Conservation (phyloP, 1,140 invertebrate genomes). For the Cydia pomonella region DNA sequence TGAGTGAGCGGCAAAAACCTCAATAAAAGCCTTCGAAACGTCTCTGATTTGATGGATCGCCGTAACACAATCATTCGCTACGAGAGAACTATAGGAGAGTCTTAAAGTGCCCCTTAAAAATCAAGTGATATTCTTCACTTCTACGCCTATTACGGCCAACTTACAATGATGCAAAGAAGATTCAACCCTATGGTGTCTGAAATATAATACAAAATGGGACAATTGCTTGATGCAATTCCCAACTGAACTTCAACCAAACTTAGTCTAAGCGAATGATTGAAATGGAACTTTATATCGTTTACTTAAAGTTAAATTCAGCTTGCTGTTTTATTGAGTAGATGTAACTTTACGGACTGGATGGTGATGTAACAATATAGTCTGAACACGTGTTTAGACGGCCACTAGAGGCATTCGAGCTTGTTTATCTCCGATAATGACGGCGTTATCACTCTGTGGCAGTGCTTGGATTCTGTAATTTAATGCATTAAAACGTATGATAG, state of each 20-base stretch:
- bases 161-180: slow-evolving; percentile 29
- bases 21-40: slow-evolving; percentile 65
- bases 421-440: slow-evolving; percentile 58
- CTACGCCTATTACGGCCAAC: slow-evolving; percentile 48
- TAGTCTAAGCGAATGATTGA: not conserved
- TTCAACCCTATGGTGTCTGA: not conserved
- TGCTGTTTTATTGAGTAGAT: not conserved
- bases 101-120: slow-evolving; percentile 74
- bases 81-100: slow-evolving; percentile 54
- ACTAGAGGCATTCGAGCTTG: slow-evolving; percentile 63
- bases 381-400: slow-evolving; percentile 70
- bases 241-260: slow-evolving; percentile 1
- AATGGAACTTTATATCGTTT: not conserved
- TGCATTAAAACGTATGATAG: too few relatives aligned
- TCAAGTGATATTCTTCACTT: slow-evolving; percentile 75
- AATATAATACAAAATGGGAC: slow-evolving; percentile 36
- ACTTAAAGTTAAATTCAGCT: not conserved
- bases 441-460: not conserved
- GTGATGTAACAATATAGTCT: slow-evolving; percentile 54
- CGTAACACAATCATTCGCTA: slow-evolving; percentile 72
- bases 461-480: not conserved
- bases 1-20: slow-evolving; percentile 65
- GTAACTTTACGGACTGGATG: not conserved
- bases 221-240: not conserved
- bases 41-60: slow-evolving; percentile 73